Evolutionary conservation across 2,113 vertebrate species (phyloP), one percentile per base, ranked within the genome.

Genomic region (Eudyptes chrysolophus): DNA sequence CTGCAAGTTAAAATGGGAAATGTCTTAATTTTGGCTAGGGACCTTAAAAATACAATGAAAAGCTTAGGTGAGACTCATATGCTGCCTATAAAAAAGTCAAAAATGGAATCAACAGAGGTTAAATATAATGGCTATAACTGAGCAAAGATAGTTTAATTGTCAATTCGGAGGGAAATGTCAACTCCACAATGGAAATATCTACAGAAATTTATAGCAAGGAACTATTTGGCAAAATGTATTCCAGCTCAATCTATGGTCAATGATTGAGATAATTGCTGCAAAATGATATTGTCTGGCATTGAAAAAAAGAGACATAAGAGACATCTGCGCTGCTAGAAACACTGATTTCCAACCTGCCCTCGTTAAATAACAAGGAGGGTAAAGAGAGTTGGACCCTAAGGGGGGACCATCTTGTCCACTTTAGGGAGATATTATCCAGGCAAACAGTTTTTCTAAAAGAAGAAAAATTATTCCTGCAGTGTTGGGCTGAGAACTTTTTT

Each of bases 21-120:
- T 62, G 77, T 81, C 88, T 96, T 81, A 54, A 71, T 96, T 96
- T 96, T 90, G 87, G 76, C 90, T 54, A 34, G 94, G 69, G 92
- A 95, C 75, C 82, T 96, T 96, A 94, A 78, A 81, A 96, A 94
- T 38, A 94, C 81, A 85, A 65, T 9, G 16, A 90, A 81, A 77
- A 79, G 84, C 86, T 88, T 81, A 90, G 71, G 92, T 78, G 90
- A 89, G 84, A 64, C 74, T 84, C 72, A n/a, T 27, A 16, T 2
- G 25, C 64, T 82, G 76, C 30, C 77, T 36, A 57, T 70, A 94
- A 91, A 91, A 5, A 64, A 87, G 81, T 61, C 52, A 78, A 84
- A 80, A 91, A 62, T 38, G 71, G 91, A 82, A 85, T 85, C 92
- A 87, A 70, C 84, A 92, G 95, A 94, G 78, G 71, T 90, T 77